A percentile compares a stretch with the other conserved stretches of the same genome.
Conservation (phyloP, 1,140 invertebrate genomes). For the Drosophila tristis region DNA sequence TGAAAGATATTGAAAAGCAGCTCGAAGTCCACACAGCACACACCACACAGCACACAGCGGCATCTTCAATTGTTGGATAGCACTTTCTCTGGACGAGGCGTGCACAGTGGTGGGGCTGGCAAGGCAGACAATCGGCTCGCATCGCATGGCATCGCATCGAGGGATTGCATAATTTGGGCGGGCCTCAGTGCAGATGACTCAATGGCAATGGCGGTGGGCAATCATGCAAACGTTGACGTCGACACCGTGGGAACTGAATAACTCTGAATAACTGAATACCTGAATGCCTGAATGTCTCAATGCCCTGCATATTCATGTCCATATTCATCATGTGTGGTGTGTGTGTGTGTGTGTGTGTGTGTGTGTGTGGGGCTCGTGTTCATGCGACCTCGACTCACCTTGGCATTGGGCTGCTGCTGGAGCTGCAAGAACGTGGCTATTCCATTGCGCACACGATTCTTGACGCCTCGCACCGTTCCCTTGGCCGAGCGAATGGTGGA, state of each 20-base stretch:
- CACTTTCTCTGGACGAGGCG: conserved; percentile 65
- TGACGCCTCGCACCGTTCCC: conserved; percentile 96
- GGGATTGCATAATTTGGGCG: conserved; percentile 67
- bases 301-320: too few relatives aligned
- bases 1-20: conserved; percentile 65
- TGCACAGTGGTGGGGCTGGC: conserved; percentile 13
- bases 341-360: too few relatives aligned
- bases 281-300: too few relatives aligned
- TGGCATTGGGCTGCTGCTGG: conserved; percentile 87
- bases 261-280: conserved; percentile 34
- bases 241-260: conserved; percentile 50
- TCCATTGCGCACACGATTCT: conserved; percentile 96
- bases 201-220: conserved; percentile 27
- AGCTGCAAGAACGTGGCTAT: conserved; percentile 98
- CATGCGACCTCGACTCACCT: conserved; percentile 85
- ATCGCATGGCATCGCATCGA: conserved; percentile 7
- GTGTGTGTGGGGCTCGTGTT: neutral
- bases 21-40: conserved; percentile 9
- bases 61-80: conserved; percentile 58
- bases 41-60: neutral
- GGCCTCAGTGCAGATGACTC: conserved; percentile 41
- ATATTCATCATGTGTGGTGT: too few relatives aligned
- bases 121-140: conserved; percentile 57
- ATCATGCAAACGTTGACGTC: conserved; percentile 3
- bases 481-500: conserved; percentile 94